Conservation (phyloP, 2,888 invertebrate species). For the Drosophila affinis region DNA sequence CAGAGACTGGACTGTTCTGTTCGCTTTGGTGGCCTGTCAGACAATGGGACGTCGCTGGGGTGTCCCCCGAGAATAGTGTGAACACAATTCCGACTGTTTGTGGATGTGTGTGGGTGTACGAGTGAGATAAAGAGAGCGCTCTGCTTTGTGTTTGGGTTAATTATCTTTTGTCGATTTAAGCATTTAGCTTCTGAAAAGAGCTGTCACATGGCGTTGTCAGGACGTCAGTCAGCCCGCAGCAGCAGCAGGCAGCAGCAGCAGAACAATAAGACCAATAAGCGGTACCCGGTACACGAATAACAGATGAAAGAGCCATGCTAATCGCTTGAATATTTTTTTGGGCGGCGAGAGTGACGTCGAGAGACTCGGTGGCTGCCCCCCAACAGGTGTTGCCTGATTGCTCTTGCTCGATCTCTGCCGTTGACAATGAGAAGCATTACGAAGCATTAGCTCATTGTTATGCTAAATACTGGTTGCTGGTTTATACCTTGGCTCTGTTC, state of each 20-base stretch:
- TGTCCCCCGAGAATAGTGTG: slow-evolving; percentile 46
- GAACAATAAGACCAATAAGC: slow-evolving; percentile 35
- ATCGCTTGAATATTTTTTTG: slow-evolving; percentile 14
- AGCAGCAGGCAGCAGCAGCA: background rate
- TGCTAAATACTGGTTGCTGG: background rate
- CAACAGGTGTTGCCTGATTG: slow-evolving; percentile 28
- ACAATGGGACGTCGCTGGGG: slow-evolving; percentile 59
- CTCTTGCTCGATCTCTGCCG: slow-evolving; percentile 4
- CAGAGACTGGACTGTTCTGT: slow-evolving; percentile 3
- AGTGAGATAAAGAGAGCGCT: slow-evolving; percentile 6
- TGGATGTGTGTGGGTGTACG: slow-evolving; percentile 12
- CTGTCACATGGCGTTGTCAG: slow-evolving; percentile 60
- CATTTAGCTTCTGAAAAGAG: slow-evolving; percentile 56
- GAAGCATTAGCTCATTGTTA: slow-evolving; percentile 42
- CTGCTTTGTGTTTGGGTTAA: slow-evolving; percentile 30
- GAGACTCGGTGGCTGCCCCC: background rate
- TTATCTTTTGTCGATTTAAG: slow-evolving; percentile 57
- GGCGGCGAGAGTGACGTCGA: slow-evolving; percentile 12
- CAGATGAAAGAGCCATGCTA: slow-evolving; percentile 21
- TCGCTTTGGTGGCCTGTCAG: slow-evolving; percentile 44
- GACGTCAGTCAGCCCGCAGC: slow-evolving; percentile 39
- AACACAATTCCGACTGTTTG: slow-evolving; percentile 1
- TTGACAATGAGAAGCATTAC: slow-evolving; percentile 29
- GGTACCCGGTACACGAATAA: background rate
- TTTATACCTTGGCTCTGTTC: no score